Conservation (phyloP, 2,113 vertebrate species). For the Boulengeromyrus knoepffleri region DNA sequence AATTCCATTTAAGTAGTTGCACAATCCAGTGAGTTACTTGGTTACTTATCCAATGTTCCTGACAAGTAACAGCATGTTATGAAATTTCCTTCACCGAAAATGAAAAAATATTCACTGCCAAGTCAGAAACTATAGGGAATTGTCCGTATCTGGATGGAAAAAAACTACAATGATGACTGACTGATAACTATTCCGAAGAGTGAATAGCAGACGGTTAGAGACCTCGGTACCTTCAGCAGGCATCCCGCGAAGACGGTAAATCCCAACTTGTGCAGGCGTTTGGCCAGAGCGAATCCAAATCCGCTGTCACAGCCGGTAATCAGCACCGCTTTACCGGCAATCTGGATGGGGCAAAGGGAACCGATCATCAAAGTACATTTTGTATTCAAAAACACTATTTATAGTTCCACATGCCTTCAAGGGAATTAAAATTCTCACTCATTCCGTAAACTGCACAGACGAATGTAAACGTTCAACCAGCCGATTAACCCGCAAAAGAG, state of each 20-base stretch:
- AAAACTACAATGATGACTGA: background rate
- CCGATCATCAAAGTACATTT: background rate
- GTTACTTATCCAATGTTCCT: background rate
- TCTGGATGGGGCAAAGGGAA: conserved; percentile 43
- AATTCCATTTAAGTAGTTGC: background rate
- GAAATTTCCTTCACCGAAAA: background rate
- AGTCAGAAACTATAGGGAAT: background rate
- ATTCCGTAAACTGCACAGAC: background rate
- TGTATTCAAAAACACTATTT: background rate
- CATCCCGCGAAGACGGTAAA: conserved; percentile 80
- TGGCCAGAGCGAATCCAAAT: conserved; percentile 72
- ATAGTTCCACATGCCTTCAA: background rate
- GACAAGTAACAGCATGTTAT: conserved; percentile 17
- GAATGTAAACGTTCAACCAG: background rate
- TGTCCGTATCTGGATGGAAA: background rate
- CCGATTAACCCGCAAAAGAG: background rate
- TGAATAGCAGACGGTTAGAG: background rate
- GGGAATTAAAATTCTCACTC: background rate
- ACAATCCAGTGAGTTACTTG: background rate
- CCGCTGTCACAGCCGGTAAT: conserved; percentile 79
- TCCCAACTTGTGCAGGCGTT: conserved; percentile 64
- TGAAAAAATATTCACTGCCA: background rate
- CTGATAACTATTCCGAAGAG: background rate
- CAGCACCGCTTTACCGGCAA: conserved; percentile 65
- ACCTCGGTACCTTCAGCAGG: conserved; percentile 57